These are phyloP conservation scores for Trochalopteron elliotii DNA, from an alignment of 2,113 vertebrate species.

Conservation along the genomic window DNA sequence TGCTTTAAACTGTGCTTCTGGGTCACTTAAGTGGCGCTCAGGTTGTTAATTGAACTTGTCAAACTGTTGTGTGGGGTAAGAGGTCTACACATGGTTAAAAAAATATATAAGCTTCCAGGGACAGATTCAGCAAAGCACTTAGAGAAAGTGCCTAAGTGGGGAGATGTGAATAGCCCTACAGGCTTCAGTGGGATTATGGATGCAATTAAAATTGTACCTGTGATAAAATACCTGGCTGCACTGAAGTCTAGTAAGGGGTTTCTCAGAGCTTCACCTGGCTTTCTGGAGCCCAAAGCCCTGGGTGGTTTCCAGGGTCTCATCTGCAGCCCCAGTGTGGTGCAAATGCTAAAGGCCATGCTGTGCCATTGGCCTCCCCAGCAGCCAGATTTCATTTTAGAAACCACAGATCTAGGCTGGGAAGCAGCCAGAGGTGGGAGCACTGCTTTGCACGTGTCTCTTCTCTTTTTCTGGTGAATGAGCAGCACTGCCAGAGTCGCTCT, in stretches of 20 bases:
- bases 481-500: fast-evolving
- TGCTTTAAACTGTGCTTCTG: slow-evolving; percentile 22
- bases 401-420: not conserved
- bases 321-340: fast-evolving
- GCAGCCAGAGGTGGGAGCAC: not conserved
- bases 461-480: not conserved
- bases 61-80: not conserved
- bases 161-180: not conserved
- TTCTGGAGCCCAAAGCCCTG: not conserved
- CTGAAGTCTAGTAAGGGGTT: not conserved
- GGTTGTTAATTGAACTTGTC: slow-evolving; percentile 9
- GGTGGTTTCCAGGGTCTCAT: not conserved
- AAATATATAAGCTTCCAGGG: not conserved
- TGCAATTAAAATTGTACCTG: not conserved
- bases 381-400: not conserved
- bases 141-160: not conserved
- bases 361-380: not conserved
- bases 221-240: not conserved
- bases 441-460: not conserved
- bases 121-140: not conserved
- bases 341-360: not conserved
- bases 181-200: not conserved
- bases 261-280: not conserved
- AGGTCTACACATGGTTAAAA: not conserved
- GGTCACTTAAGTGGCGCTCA: not conserved